Evolutionary conservation across 2,797 vertebrate genomes (phyloP), one percentile per base, ranked within the genome.

Genomic region (Tenualosa ilisha): DNA sequence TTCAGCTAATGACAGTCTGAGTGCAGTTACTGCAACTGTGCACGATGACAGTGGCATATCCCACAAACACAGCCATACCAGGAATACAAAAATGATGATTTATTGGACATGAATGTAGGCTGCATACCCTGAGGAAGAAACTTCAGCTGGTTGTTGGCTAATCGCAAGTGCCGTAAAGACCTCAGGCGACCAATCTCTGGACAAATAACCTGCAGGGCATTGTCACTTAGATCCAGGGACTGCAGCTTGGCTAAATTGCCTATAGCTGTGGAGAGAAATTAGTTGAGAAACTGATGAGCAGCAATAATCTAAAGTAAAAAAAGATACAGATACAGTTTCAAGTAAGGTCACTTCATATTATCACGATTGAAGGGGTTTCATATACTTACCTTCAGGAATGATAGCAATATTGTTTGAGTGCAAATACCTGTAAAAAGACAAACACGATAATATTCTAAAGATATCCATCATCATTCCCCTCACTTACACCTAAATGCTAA

Each of bases 341-440:
- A 37, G 31, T 12, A 13, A 72, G 65, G 31, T 6, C 26, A 72
- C 31, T 11, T 72, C 31, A 40, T 4, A 72, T 37, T 72, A 26
- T 37, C 13, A 72, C 13, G 40, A 7, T 68, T 31, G 26, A 5
- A 63, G 61, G 7, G 7, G 12, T 24, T 31, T 9, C 26, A 37
- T 43, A 17, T 43, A 12, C 95, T 43, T 94, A 99, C 98, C 98
- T 98, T 98, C 96, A 9, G 98, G 98, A 94, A 99, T 94, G 90
- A 98, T 94, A 87, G 96, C 96, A 89, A 99, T 97, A 93, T 97
- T 99, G 95, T 99, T 99, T 91, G 98, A 99, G 94, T 98, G 97
- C 88, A 99, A 96, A 94, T 99, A 99, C 91, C 98, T 99, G 84
- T 7, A 86, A 89, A 7, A 87, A 83, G 6, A 26, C 31, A 72